Evolutionary conservation across 2,113 vertebrate species (phyloP).

Genomic region (Osmerus eperlanus): DNA sequence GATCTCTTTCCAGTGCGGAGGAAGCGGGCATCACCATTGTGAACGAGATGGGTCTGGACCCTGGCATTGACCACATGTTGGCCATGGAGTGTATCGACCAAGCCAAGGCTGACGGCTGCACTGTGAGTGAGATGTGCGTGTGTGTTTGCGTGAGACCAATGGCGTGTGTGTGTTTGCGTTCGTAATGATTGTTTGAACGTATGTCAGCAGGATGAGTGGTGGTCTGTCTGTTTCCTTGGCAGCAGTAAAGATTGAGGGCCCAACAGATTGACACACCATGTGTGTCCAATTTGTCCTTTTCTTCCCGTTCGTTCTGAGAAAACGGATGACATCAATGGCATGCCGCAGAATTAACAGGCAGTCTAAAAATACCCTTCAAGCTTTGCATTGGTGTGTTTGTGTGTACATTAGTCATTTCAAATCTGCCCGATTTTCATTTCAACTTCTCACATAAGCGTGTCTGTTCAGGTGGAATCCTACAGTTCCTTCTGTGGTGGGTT

Average conservation of each 20-base stretch:
- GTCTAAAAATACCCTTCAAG: neutral
- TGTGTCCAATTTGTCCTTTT: constrained; percentile 30
- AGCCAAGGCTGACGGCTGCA: constrained; percentile 88
- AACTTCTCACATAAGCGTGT: neutral
- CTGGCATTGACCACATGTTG: constrained; percentile 98
- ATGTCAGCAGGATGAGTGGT: constrained; percentile 13
- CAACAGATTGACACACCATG: constrained; percentile 27
- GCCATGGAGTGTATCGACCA: constrained; percentile 95
- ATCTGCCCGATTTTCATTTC: neutral
- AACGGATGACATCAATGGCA: neutral
- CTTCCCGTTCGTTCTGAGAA: neutral
- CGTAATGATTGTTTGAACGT: constrained; percentile 15
- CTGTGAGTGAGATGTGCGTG: constrained; percentile 73
- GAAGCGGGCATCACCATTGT: constrained; percentile 88
- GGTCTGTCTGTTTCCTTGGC: constrained; percentile 15
- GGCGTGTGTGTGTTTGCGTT: constrained; percentile 19
- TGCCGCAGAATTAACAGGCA: too few relatives aligned
- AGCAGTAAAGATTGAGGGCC: constrained; percentile 32
- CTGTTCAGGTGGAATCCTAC: constrained; percentile 84
- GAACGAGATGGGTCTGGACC: constrained; percentile 94
- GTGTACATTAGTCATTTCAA: neutral
- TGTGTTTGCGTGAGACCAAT: constrained; percentile 32
- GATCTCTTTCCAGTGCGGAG: constrained; percentile 70
- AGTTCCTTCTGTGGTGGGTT: constrained; percentile 92
- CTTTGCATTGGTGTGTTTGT: constrained; percentile 7